These are phyloP conservation scores for Sebastes minor DNA, from an alignment of 2,797 vertebrate genomes.

Conservation along the genomic window DNA sequence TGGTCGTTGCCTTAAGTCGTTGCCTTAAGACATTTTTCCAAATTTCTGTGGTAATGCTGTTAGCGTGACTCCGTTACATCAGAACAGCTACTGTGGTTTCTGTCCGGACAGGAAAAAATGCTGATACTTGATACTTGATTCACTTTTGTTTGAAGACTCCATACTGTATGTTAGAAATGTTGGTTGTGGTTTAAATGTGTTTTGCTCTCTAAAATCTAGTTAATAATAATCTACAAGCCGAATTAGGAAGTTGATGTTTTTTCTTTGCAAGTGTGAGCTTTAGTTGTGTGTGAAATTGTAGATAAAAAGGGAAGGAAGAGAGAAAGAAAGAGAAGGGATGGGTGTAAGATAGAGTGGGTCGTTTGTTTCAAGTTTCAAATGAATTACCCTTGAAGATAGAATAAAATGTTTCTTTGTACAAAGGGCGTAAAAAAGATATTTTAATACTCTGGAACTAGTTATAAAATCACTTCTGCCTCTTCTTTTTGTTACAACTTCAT, in stretches of 20 bases:
- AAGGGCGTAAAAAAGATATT: neutral
- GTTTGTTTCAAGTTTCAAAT: neutral
- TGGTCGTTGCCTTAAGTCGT: neutral
- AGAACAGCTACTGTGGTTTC: neutral
- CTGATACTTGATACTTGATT: neutral
- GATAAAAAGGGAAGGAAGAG: constrained; percentile 3
- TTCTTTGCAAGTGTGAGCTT: neutral
- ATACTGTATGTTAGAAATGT: neutral
- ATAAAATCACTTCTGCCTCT: neutral
- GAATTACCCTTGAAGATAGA: neutral
- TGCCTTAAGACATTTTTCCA: neutral
- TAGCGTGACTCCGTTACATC: neutral
- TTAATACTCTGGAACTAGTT: neutral
- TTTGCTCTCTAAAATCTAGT: neutral
- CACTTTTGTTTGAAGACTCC: neutral
- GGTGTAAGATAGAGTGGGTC: neutral
- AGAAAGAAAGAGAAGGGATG: neutral
- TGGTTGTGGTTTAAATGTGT: neutral
- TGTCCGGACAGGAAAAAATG: neutral
- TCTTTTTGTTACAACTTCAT: neutral
- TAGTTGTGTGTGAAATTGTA: neutral
- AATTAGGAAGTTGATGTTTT: neutral
- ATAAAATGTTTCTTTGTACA: neutral
- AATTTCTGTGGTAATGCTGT: neutral
- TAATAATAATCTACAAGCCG: neutral